Evolutionary conservation across 2,113 vertebrate genomes (phyloP), one percentile per base, ranked within the genome.

Genomic region (Ellobius talpinus): DNA sequence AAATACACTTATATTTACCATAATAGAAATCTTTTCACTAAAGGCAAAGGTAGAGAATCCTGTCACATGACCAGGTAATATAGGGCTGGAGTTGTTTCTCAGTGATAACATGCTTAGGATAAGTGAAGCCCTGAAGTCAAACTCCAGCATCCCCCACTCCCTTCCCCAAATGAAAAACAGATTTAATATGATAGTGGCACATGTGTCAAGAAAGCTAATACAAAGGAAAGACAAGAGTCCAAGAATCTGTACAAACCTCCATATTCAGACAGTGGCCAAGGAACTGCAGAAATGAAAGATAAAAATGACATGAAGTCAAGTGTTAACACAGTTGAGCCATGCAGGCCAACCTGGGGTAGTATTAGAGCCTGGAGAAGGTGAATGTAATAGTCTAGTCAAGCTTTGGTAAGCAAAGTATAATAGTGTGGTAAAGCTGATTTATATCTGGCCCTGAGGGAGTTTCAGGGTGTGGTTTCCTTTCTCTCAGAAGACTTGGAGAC

Each of bases 1-100:
- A 90, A 86, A 92, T 65, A 47, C 17, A 26, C 61, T 36, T 84
- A 95, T 85, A 79, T 87, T 88, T 96, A 86, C 16, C 58, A 90
- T 14, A 16, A 73, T 52, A 79, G 47, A 90, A 94, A 39, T 65
- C n/a, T 73, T 81, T 92, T 77, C 70, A 82, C 58, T 89, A 77
- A 96, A 66, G 19, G 19, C 31, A 82, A 89, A 93, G 26, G 47
- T 95, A 93, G 19, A 66, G 7, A 97, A 92, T 61, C 23, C 45
- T 89, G 23, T 21, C 68, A 39, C 33, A 33, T 81, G 23, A 68
- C 24, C 9, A 95, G 42, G n/a, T 65, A 93, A 89, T 9, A 50
- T 14, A 82, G 81, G 42, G 26, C 12, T 78, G 63, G 24, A 13
- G 13, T 14, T 87, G 19, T 5, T 11, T 8, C 4, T 84, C 13